Evolutionary conservation across 2,797 vertebrate genomes (phyloP).

Genomic region (Tokudaia tokunoshimensis): DNA sequence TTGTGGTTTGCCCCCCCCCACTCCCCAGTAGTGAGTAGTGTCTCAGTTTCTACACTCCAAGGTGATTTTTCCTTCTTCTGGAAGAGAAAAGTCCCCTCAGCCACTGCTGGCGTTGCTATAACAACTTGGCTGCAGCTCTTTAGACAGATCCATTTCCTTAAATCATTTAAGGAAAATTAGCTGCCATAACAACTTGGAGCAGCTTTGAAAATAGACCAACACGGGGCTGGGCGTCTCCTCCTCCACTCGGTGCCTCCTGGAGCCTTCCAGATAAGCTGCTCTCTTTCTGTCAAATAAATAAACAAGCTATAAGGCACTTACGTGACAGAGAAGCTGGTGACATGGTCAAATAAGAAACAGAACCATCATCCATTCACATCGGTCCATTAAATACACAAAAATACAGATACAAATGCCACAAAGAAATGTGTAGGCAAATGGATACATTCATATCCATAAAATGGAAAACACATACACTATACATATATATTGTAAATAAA

Average conservation of each 20-base stretch:
- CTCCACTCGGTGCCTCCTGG: conserved; percentile 67
- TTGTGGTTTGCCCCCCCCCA: neutral
- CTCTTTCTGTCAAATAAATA: conserved; percentile 81
- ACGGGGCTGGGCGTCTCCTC: neutral
- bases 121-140: conserved; percentile 82
- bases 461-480: neutral
- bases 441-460: neutral
- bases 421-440: neutral
- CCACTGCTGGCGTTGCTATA: conserved; percentile 78
- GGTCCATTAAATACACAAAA: neutral
- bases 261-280: conserved; percentile 84
- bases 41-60: conserved; percentile 28
- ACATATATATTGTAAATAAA: neutral
- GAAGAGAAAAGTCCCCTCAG: conserved; percentile 48
- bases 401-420: neutral
- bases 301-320: conserved; percentile 31
- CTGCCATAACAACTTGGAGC: conserved; percentile 87
- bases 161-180: conserved; percentile 90
- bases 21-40: neutral
- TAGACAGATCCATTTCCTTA: conserved; percentile 85
- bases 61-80: conserved; percentile 40
- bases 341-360: conserved; percentile 39
- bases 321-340: conserved; percentile 30
- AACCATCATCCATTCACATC: neutral
- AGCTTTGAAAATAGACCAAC: conserved; percentile 83